phyloP scores from a whole-genome alignment of 1,140 invertebrate species.

The Stratiolaelaps scimitus region DNA sequence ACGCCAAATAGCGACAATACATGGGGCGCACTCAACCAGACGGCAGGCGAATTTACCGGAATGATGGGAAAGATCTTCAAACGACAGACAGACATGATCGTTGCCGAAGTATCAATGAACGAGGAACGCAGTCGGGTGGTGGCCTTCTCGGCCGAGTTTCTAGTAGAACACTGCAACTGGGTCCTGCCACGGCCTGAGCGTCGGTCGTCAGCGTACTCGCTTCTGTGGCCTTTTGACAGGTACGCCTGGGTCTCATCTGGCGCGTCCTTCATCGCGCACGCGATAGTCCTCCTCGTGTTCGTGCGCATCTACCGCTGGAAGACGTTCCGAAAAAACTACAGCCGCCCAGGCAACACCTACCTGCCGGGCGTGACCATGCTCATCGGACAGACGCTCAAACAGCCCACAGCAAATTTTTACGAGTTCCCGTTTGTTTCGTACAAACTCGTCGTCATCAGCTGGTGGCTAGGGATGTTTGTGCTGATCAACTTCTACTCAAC shows the following conservation, averaged over 20 bases:
- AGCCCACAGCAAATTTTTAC: not conserved
- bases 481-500: not conserved
- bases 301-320: not conserved
- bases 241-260: not conserved
- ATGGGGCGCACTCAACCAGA: not conserved
- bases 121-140: not conserved
- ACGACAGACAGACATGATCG: not conserved
- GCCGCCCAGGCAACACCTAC: not conserved
- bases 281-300: not conserved
- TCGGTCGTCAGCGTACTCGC: not conserved
- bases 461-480: not conserved
- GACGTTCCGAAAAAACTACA: not conserved
- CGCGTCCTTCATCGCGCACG: not conserved
- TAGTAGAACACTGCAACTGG: not conserved
- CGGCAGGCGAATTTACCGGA: not conserved
- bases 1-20: not conserved
- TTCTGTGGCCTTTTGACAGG: not conserved
- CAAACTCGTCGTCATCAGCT: not conserved
- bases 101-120: slow-evolving; percentile 5
- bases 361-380: not conserved
- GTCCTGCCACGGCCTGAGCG: not conserved
- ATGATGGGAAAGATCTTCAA: not conserved
- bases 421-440: not conserved
- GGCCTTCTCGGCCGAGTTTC: not conserved
- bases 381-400: not conserved